phyloP scores from a whole-genome alignment of 2,113 vertebrate genomes.

The Cephalopterus ornatus region DNA sequence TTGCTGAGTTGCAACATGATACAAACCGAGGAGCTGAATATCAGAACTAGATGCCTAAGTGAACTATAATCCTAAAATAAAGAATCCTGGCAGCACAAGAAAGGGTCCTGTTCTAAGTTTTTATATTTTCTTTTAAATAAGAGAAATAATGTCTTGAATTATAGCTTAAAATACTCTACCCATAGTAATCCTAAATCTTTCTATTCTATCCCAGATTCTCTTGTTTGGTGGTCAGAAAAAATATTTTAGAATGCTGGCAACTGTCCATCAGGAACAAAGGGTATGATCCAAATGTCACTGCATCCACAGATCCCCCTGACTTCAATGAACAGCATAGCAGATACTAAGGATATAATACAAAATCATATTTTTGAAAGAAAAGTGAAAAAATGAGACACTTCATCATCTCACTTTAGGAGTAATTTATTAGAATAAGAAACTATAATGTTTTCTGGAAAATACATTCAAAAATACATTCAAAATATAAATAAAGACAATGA shows the following conservation, averaged over 20 bases:
- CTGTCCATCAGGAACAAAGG: background rate
- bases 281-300: background rate
- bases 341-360: background rate
- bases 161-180: background rate
- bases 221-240: background rate
- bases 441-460: background rate
- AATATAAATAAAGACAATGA: background rate
- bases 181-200: background rate
- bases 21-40: background rate
- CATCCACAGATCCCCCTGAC: background rate
- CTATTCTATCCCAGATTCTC: background rate
- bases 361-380: background rate
- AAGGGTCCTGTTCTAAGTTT: background rate
- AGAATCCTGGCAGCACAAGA: background rate
- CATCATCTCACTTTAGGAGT: background rate
- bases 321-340: background rate
- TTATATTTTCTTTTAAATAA: background rate
- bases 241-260: background rate
- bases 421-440: background rate
- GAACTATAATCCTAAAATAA: background rate
- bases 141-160: background rate
- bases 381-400: background rate
- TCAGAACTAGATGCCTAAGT: background rate
- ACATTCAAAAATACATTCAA: background rate
- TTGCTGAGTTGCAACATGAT: background rate